Percentiles rank a stretch among this genome's conserved stretches.
Evolutionary conservation across 2,113 vertebrate genomes (phyloP).

Genomic region (Ailuropoda melanoleuca): DNA sequence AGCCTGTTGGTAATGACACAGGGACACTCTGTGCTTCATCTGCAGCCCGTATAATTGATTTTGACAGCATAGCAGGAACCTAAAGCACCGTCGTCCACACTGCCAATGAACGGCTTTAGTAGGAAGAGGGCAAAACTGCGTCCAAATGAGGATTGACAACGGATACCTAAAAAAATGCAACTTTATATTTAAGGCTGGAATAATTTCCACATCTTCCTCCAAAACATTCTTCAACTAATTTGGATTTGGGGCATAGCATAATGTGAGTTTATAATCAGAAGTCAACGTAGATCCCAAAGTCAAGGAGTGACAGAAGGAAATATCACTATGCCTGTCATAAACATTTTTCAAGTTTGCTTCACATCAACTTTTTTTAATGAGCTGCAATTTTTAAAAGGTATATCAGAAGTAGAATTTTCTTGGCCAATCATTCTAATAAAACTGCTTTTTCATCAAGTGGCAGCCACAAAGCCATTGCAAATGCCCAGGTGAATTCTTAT

Average conservation of each 20-base stretch:
- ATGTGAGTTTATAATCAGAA: neutral
- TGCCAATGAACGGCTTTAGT: conserved; percentile 2
- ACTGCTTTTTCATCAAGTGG: neutral
- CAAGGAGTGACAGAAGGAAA: neutral
- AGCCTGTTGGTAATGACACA: conserved; percentile 79
- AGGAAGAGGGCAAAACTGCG: conserved; percentile 51
- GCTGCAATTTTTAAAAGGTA: neutral
- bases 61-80: conserved; percentile 87
- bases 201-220: conserved; percentile 75
- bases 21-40: conserved; percentile 83
- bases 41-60: conserved; percentile 83
- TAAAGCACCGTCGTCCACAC: conserved; percentile 86
- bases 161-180: conserved; percentile 50
- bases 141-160: conserved; percentile 76
- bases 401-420: neutral
- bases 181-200: conserved; percentile 65
- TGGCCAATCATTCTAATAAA: neutral
- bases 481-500: neutral
- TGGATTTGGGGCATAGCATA: neutral
- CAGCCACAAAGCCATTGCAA: neutral
- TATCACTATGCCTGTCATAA: neutral
- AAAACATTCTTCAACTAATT: neutral
- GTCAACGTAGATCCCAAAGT: neutral
- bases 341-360: conserved; percentile 20
- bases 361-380: neutral